phyloP scores from a whole-genome alignment of 2,888 invertebrate genomes.

The Pedicia rivosa region DNA sequence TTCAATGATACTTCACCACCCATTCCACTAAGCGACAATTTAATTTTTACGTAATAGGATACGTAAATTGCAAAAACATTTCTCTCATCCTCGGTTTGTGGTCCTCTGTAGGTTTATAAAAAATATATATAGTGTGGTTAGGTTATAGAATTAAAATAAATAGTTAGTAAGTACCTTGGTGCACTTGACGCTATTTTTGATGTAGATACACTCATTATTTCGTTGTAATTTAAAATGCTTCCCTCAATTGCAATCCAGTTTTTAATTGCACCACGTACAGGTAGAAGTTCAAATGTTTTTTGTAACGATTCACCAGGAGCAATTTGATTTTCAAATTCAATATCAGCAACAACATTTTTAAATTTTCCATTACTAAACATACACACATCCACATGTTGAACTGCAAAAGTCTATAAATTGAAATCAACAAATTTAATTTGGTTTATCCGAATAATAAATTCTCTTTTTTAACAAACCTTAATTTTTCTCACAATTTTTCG shows the following conservation, averaged over 20 bases:
- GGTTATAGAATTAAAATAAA: too few relatives aligned
- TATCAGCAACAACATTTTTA: conserved; percentile 58
- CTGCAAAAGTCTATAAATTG: conserved; percentile 46
- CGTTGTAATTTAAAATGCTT: conserved; percentile 45
- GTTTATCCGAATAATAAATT: background rate
- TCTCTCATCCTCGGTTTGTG: conserved; percentile 17
- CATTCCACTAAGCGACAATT: conserved; percentile 57
- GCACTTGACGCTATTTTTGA: conserved; percentile 18
- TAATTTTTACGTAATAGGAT: conserved; percentile 73
- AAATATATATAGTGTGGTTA: too few relatives aligned
- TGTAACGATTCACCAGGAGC: conserved; percentile 42
- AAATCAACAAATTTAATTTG: background rate
- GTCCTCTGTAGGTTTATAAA: too few relatives aligned
- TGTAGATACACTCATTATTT: background rate
- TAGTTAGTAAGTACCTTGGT: too few relatives aligned
- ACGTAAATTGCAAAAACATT: conserved; percentile 79
- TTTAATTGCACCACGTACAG: conserved; percentile 56
- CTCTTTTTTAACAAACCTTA: conserved; percentile 45
- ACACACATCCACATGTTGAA: conserved; percentile 83
- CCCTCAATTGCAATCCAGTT: conserved; percentile 78
- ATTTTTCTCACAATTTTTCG: conserved; percentile 63
- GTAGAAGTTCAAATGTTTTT: conserved; percentile 45
- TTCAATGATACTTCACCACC: conserved; percentile 60
- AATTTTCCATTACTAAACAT: conserved; percentile 92
- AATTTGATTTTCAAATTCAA: conserved; percentile 46